A percentile compares a stretch with the other conserved stretches of the same genome.
Conservation (phyloP, 2,797 vertebrate genomes). For the Cyclura pinguis region DNA sequence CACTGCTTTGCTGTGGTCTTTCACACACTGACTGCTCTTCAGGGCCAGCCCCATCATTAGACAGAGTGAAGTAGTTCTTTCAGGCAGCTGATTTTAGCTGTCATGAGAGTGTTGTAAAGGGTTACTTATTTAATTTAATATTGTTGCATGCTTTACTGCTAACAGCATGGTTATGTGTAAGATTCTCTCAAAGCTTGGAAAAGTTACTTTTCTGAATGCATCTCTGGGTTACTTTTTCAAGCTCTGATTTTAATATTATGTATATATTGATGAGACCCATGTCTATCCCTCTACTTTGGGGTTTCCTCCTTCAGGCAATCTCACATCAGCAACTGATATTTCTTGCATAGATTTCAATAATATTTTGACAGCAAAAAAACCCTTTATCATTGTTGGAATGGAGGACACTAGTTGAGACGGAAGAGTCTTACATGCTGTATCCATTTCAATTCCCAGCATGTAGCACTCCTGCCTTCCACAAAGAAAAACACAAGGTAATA, state of each 20-base stretch:
- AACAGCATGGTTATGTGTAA: too few relatives aligned
- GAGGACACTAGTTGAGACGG: conserved; percentile 6
- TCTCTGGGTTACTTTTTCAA: too few relatives aligned
- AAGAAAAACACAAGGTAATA: conserved; percentile 38
- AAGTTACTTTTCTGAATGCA: too few relatives aligned
- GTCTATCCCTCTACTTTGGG: neutral
- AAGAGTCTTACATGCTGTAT: conserved; percentile 8
- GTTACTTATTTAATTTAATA: neutral
- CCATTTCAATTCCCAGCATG: neutral
- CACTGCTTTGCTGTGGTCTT: neutral
- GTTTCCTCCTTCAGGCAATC: neutral
- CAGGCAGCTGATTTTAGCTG: neutral
- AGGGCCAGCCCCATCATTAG: neutral
- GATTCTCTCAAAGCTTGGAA: too few relatives aligned
- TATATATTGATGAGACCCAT: too few relatives aligned
- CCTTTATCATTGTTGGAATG: neutral
- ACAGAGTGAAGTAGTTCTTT: neutral
- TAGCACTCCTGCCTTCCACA: conserved; percentile 28
- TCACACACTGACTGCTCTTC: neutral
- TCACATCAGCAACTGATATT: neutral
- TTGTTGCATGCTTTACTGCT: too few relatives aligned
- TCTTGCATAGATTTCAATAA: neutral
- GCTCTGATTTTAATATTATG: neutral
- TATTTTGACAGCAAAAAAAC: conserved; percentile 27
- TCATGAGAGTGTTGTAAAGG: neutral